Evolutionary conservation across 2,797 vertebrate species (phyloP), one percentile per base, ranked within the genome.

Genomic region (Borostomias antarcticus): DNA sequence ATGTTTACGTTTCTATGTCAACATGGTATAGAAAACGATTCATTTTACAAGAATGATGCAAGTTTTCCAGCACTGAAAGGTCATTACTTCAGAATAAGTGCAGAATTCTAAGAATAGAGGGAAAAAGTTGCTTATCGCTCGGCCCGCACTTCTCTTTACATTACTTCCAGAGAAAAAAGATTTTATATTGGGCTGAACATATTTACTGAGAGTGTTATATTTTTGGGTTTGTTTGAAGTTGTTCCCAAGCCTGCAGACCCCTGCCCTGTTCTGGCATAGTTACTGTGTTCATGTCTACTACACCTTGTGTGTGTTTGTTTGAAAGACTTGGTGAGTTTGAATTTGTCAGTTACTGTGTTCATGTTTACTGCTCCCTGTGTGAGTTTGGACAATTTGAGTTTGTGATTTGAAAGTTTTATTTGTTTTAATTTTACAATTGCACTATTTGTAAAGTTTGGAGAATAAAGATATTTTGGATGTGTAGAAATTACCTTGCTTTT

Each of bases 361-460:
- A 13, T 25, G 51, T 30, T 69, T 33, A 52, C n/a, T 56, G 29
- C 28, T 33, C 51, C 1, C 5, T 26, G 48, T 58, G 58, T 70
- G 56, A 60, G 30, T 53, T 61, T 23, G 59, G 25, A 19, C 40
- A 6, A 60, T 19, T 35, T 26, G n/a, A 26, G 23, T 33, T 35
- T 56, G 1, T 40, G 11, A n/a, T n/a, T n/a, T n/a, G 0, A 66
- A 64, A 61, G 43, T 58, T 59, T 69, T 60, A 43, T 61, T 65
- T 69, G 25, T 67, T 68, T 79, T 68, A 23, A 61, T 76, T 68
- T 66, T 62, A 66, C 11, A 63, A 79, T 85, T 87, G 81, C 80
- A 83, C 80, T 81, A 70, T 85, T 79, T 87, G 68, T 85, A 74
- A 87, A 77, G 68, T 74, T 64, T 77, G 72, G 21, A 72, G 82